Percentiles rank a stretch among this genome's conserved stretches.
phyloP scores from a whole-genome alignment of 2,113 vertebrate species.

The Uria aalge region DNA sequence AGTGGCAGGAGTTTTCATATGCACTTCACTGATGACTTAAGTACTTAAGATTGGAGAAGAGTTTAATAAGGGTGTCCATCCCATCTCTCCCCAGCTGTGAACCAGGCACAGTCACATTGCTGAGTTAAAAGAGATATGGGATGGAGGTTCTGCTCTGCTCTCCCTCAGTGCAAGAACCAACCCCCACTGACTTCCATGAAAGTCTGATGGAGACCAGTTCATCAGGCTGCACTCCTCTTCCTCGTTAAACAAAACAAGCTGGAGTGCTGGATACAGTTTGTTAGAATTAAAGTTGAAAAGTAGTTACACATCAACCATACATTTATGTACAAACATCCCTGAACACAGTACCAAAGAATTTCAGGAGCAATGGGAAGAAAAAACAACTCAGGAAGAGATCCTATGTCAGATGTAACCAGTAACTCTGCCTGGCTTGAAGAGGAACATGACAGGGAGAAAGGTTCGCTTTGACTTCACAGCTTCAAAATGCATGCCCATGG shows the following conservation, averaged over 20 bases:
- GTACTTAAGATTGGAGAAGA: not conserved
- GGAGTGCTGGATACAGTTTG: not conserved
- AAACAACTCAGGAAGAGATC: not conserved
- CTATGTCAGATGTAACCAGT: not conserved
- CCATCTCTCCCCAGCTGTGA: not conserved
- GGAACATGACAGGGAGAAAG: not conserved
- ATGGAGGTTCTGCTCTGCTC: not conserved
- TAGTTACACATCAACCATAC: not conserved
- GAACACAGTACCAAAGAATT: not conserved
- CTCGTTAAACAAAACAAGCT: not conserved
- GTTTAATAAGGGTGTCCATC: not conserved
- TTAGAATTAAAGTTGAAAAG: constrained; percentile 16
- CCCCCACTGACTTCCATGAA: not conserved
- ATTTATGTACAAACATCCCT: not conserved
- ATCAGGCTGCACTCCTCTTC: not conserved
- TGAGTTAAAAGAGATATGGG: not conserved
- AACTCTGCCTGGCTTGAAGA: not conserved
- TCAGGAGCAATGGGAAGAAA: not conserved
- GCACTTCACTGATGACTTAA: not conserved
- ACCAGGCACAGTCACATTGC: not conserved
- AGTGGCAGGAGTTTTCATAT: not conserved
- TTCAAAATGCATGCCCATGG: not conserved
- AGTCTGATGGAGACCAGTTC: not conserved
- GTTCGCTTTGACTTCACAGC: not conserved
- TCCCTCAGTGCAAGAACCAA: not conserved